Evolutionary conservation across 2,888 invertebrate species (phyloP), one percentile per base, ranked within the genome.

Genomic region (Agriopis aurantiaria): DNA sequence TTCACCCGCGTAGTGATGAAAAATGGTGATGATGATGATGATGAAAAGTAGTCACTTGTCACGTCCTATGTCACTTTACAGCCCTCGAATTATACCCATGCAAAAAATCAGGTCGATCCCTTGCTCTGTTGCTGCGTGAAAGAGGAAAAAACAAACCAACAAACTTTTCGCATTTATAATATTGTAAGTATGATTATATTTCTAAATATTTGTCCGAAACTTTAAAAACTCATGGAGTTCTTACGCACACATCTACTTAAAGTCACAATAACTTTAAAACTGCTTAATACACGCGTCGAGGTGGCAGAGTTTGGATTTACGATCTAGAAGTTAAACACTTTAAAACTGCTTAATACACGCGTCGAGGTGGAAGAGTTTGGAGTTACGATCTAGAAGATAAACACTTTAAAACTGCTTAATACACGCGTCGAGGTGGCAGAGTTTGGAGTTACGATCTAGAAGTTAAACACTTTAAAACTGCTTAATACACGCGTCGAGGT

Each of bases 261-360:
- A 33, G 33, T 33, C 33, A 33, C 5, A 33, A 45, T 58, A 58
- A 12, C 52, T 33, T 56, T 45, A 40, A 56, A 68, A 62, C 8
- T 51, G 23, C 43, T 53, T 52, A 64, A 63, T 61, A 68, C 68
- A 63, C 53, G 58, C 68, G 63, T 57, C 12, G 49, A 59, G 12
- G 43, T 49, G 41, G 23, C 51, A 52, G 33, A 6, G 17, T 10
- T 45, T 48, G 5, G 51, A 62, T 58, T 68, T 63, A 68, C 14
- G 48, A 17, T 17, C 62, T 66, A 61, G 61, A 61, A 66, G 45
- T 52, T 51, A 41, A 12, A 23, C 6, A 33, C 53, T 40, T 49
- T 56, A 62, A 52, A 67, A 23, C 8, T 51, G 23, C 43, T 53
- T 52, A 64, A 63, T 61, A 68, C 68, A 63, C 53, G 58, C 68